Base-by-base conservation (phyloP, 2,888 invertebrate genomes). In the Chaetoderma sp. region DNA sequence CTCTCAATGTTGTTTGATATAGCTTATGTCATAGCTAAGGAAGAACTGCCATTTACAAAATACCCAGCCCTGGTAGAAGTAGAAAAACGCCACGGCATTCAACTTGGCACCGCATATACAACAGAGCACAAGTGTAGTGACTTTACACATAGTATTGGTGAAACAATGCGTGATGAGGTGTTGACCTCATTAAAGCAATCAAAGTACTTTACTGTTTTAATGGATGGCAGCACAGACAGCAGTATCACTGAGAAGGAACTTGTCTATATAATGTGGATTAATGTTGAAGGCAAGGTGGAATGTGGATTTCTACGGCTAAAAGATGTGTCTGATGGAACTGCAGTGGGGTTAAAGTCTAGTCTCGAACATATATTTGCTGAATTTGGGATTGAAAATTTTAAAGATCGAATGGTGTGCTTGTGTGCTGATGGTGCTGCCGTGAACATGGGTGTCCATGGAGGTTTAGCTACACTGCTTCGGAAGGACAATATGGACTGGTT, bases 101-200 rank as follows among this genome's bases (percentile, higher is more conserved):
- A 50, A 18, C 6, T 50, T 5, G 50, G 50, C 6, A 30, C 25
- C 25, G 18, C 50, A 6, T 50, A 50, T 50, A 10, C 30, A 8
- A 50, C 21, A 10, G 50, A 50, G 13, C 50, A 23, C 50, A 50
- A 50, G 27, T 50, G 50, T 50, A 30, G 27, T 18, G 50, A 50
- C 10, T 50, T 50, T 18, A 50, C 30, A 10, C 27, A 50, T 10
- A 50, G 18, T 18, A 50, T 50, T 25, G 50, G 27, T 27, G 50
- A 50, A 18, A 50, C 30, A 6, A 27, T 27, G 10, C 27, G 30
- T 13, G 50, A 50, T 25, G 50, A 50, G 30, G 13, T 50, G 18
- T 27, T 27, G 13, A 30, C 25, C 6, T 27, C 6, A 5, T 50
- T 50, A 18, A 5, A 6, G 6, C 21, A 25, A 18, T 25, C 18